phyloP scores from a whole-genome alignment of 2,113 vertebrate species.

The Albula goreensis region DNA sequence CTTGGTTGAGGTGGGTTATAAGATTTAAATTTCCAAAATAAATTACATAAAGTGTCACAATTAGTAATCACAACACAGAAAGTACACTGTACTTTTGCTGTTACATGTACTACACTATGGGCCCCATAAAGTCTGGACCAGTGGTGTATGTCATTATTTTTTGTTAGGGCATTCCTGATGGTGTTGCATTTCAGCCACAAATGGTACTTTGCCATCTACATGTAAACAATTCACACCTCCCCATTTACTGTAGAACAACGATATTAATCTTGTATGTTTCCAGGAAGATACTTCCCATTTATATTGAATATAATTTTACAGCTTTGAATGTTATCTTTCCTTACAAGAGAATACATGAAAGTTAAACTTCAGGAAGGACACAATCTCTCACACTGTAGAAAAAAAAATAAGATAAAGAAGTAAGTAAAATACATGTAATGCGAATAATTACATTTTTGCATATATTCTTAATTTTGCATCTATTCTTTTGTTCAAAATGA shows the following conservation, averaged over 20 bases:
- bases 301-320: neutral
- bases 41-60: too few relatives aligned
- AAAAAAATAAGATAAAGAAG: neutral
- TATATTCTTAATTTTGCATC: neutral
- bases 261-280: neutral
- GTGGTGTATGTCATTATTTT: too few relatives aligned
- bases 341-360: neutral
- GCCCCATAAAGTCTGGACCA: too few relatives aligned
- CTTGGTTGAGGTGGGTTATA: neutral
- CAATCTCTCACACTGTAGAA: neutral
- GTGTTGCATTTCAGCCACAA: neutral
- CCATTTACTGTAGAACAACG: too few relatives aligned
- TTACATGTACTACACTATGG: too few relatives aligned
- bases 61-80: too few relatives aligned
- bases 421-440: neutral
- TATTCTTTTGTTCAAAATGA: constrained; percentile 28
- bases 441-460: neutral
- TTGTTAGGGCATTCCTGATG: neutral
- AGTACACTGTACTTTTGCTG: too few relatives aligned
- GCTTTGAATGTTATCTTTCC: neutral
- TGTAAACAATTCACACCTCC: too few relatives aligned
- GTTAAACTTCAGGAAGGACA: neutral
- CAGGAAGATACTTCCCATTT: neutral
- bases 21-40: too few relatives aligned
- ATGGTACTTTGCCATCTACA: too few relatives aligned